phyloP scores from a whole-genome alignment of 30 jellyfish, hydroid and myxozoan genomes.

The Hydractinia symbiolongicarpus region DNA sequence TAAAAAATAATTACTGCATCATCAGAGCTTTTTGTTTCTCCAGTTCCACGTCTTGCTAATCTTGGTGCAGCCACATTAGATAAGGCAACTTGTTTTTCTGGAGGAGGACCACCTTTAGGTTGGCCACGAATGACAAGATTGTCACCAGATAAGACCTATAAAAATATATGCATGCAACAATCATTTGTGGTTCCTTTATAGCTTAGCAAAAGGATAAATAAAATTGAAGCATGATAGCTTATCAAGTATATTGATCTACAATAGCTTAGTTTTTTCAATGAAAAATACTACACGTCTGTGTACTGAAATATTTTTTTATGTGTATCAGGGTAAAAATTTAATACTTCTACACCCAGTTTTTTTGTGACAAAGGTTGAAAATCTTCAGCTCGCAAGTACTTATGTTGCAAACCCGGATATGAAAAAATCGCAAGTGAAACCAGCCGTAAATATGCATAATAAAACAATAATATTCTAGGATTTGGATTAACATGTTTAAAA shows the following conservation, averaged over 20 bases:
- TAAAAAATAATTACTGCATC: constrained; percentile 62
- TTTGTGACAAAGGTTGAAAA: too few relatives aligned
- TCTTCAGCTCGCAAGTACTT: too few relatives aligned
- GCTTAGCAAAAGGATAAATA: background rate
- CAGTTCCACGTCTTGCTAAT: constrained; percentile 78
- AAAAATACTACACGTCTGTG: too few relatives aligned
- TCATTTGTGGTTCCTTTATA: background rate
- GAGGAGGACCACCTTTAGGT: constrained; percentile 98
- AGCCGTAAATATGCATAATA: too few relatives aligned
- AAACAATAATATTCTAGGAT: too few relatives aligned
- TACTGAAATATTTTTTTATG: too few relatives aligned
- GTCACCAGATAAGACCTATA: constrained; percentile 94
- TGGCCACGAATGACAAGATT: constrained; percentile 85
- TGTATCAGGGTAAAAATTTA: too few relatives aligned
- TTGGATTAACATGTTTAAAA: too few relatives aligned
- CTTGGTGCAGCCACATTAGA: constrained; percentile 93
- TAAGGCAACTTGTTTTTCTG: constrained; percentile 82
- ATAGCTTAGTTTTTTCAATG: background rate
- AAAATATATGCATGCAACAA: background rate
- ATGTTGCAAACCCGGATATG: too few relatives aligned
- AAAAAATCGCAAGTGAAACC: too few relatives aligned
- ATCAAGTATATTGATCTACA: background rate
- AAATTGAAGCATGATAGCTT: background rate
- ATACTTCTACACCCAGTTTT: too few relatives aligned
- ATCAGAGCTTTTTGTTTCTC: constrained; percentile 51